Evolutionary conservation across 2,113 vertebrate genomes (phyloP), one percentile per base, ranked within the genome.

Genomic region (Antechinus flavipes): DNA sequence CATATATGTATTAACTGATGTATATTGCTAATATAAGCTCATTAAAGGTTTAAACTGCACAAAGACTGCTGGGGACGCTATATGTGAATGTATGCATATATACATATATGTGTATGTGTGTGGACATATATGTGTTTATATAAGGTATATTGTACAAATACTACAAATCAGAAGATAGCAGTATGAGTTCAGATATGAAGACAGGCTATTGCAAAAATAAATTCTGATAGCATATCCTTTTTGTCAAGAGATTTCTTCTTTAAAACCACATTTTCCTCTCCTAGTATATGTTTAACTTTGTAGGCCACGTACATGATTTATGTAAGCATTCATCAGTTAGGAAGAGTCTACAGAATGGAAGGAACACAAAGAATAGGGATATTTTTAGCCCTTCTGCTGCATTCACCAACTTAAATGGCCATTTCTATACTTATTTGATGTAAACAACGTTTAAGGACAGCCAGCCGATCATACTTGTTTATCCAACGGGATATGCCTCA

Each of bases 401-500:
- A 49, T n/a, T 97, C 54, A 8, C 24, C 93, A 24, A 90, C 93
- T 96, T 54, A n/a, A 96, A 97, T 94, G 91, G 89, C 56, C 54
- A 3, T 89, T 97, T 95, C 94, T 95, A 16, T 95, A 25, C 91
- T 22, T 94, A 90, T 90, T 91, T 84, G 90, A 93, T 68, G 58
- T 94, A 56, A 96, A 92, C 0, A 0, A 93, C 84, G n/a, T 84
- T 84, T 84, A 84, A 84, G 68, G 68, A 42, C n/a, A 84, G n/a
- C n/a, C 90, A 95, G 54, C 55, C 94, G 47, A 14, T 53, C 58
- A 22, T 95, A 76, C 30, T 89, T 93, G 89, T 95, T 97, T 94
- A 46, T 47, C 25, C 90, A 11, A 54, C 95, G 92, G 30, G 94
- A 90, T 56, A 54, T 19, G 46, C 47, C 10, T 84, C 22, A 24